A percentile compares a stretch with the other conserved stretches of the same genome.
Evolutionary conservation across 1,140 invertebrate species (phyloP).

Genomic region (Penaeus chinensis): DNA sequence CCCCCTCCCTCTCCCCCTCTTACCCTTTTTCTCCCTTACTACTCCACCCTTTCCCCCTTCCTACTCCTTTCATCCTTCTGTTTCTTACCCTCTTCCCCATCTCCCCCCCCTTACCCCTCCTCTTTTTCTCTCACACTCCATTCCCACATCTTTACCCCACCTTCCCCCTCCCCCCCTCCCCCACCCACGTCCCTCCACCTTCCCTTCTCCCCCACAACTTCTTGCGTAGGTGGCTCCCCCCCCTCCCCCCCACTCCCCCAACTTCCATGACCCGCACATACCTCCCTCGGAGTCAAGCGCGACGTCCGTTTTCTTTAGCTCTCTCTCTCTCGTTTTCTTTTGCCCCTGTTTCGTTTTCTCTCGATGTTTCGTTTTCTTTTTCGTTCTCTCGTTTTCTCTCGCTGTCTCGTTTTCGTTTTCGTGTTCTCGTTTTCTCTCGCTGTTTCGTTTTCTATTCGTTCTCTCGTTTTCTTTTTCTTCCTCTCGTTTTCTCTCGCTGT

Average conservation of each 20-base stretch:
- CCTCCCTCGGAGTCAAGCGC: too few relatives aligned
- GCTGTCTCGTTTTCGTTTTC: too few relatives aligned
- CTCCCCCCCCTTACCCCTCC: neutral
- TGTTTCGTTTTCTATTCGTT: neutral
- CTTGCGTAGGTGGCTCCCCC: too few relatives aligned
- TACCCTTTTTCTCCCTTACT: neutral
- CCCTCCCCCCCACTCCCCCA: too few relatives aligned
- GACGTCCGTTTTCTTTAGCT: neutral
- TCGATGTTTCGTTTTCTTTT: too few relatives aligned
- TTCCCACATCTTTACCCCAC: too few relatives aligned
- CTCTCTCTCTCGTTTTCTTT: neutral
- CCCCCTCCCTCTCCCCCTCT: neutral
- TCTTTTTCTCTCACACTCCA: neutral
- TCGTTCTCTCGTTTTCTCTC: too few relatives aligned
- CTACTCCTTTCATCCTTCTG: neutral
- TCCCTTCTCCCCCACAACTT: too few relatives aligned
- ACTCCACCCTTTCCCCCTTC: slow-evolving; percentile 22
- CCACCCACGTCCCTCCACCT: neutral
- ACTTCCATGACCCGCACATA: too few relatives aligned
- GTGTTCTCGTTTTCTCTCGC: too few relatives aligned
- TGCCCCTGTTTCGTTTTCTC: neutral
- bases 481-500: neutral
- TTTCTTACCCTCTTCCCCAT: neutral
- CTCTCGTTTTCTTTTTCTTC: neutral
- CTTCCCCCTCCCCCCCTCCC: neutral